A percentile compares a stretch with the other conserved stretches of the same genome.
Conservation (phyloP, 2,888 invertebrate genomes). For the Drosophila hawaiiensis region DNA sequence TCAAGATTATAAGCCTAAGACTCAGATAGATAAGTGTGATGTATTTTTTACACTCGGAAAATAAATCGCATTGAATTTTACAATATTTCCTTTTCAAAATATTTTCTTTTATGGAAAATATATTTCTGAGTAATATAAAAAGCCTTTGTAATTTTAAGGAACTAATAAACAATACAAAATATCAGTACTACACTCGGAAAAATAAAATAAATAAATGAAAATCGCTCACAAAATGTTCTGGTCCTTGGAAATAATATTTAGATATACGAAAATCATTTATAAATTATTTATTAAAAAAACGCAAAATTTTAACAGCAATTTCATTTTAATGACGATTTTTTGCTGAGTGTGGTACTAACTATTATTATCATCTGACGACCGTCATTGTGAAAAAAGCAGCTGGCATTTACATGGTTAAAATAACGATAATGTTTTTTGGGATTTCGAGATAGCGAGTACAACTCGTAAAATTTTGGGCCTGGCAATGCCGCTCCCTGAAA, state of each 20-base stretch:
- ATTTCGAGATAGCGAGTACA: slow-evolving; percentile 12
- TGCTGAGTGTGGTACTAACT: background rate
- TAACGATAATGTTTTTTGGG: background rate
- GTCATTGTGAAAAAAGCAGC: background rate
- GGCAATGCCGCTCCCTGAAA: slow-evolving; percentile 35
- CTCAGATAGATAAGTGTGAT: background rate
- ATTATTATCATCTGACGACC: background rate
- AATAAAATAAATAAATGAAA: background rate
- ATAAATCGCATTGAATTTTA: background rate
- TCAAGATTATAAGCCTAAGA: background rate
- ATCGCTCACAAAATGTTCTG: background rate
- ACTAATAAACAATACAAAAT: background rate
- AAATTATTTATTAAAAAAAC: background rate
- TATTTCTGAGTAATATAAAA: background rate
- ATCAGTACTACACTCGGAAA: background rate
- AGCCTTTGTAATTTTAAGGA: background rate
- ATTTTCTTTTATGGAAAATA: background rate
- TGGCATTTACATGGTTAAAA: slow-evolving; percentile 11
- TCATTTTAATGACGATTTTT: background rate
- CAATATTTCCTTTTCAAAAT: background rate
- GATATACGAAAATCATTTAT: background rate
- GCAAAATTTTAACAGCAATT: background rate
- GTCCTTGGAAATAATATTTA: background rate
- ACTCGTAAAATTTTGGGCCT: slow-evolving; percentile 24
- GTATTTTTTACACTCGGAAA: background rate